Percentiles rank a stretch among this genome's conserved stretches.
These are phyloP conservation scores for Danaus plexippus DNA, from an alignment of 1,140 invertebrate genomes.

Conservation along the genomic window DNA sequence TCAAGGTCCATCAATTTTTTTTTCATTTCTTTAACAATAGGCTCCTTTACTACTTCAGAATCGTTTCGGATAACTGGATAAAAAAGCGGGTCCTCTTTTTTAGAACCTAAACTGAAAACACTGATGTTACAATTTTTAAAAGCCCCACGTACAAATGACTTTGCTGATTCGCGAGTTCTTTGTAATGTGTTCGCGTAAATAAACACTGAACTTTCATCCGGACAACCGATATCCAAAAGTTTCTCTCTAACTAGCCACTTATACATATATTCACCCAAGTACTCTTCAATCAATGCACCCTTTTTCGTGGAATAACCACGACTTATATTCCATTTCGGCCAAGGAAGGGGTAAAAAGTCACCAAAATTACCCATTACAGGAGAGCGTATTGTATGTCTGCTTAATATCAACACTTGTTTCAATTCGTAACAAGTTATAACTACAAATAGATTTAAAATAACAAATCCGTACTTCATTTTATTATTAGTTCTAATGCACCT, in stretches of 20 bases:
- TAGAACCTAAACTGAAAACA: constrained; percentile 29
- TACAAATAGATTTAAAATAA: constrained; percentile 17
- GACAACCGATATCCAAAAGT: constrained; percentile 35
- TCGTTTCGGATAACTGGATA: constrained; percentile 39
- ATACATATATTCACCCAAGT: constrained; percentile 37
- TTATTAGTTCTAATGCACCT: too few species aligned
- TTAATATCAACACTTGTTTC: constrained; percentile 48
- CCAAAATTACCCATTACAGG: constrained; percentile 38
- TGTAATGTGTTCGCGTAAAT: constrained; percentile 47
- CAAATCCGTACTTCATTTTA: too few species aligned
- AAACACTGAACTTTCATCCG: constrained; percentile 26
- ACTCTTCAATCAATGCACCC: constrained; percentile 37
- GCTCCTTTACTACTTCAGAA: constrained; percentile 28
- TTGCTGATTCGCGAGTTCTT: constrained; percentile 42
- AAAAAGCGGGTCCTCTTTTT: constrained; percentile 44
- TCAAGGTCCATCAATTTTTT: constrained; percentile 30
- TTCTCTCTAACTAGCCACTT: constrained; percentile 32
- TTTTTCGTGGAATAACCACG: constrained; percentile 34
- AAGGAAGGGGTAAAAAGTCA: constrained; percentile 26
- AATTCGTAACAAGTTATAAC: constrained; percentile 26
- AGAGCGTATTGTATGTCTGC: constrained; percentile 53
- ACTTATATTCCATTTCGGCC: constrained; percentile 32
- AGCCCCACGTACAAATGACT: constrained; percentile 39
- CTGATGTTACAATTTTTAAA: constrained; percentile 41
- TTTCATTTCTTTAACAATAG: constrained; percentile 36